A percentile compares a stretch with the other conserved stretches of the same genome.
phyloP scores from a whole-genome alignment of 2,888 invertebrate genomes.

The Trissonchulus sp. region DNA sequence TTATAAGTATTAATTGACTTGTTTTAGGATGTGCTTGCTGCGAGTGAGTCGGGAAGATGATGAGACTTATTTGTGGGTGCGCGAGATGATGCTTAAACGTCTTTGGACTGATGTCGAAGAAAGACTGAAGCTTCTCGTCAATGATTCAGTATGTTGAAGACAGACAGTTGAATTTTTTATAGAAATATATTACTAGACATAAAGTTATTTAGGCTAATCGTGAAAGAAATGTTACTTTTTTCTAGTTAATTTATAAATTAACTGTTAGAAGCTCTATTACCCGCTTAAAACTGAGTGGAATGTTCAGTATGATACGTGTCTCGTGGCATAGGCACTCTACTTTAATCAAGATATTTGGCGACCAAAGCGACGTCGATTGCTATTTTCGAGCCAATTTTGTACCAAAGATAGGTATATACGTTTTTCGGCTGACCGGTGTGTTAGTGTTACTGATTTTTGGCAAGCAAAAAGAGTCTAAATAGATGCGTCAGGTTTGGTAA shows the following conservation, averaged over 20 bases:
- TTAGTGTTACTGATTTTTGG: too few species aligned
- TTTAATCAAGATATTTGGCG: too few species aligned
- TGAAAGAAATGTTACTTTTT: neutral
- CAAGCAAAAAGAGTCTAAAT: neutral
- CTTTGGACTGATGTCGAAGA: constrained; percentile 17
- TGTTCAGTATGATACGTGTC: too few species aligned
- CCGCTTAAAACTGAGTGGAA: neutral
- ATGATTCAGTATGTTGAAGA: neutral
- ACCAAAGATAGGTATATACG: too few species aligned
- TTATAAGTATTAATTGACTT: neutral
- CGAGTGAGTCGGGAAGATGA: constrained; percentile 12
- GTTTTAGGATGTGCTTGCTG: constrained; percentile 22
- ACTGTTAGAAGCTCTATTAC: neutral
- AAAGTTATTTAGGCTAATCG: neutral
- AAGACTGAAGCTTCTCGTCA: neutral
- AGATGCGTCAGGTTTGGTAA: neutral
- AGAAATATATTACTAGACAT: neutral
- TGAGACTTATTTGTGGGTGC: neutral
- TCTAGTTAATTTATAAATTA: neutral
- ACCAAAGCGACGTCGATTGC: too few species aligned
- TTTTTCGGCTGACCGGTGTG: too few species aligned
- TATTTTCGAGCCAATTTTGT: too few species aligned
- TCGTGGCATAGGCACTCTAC: too few species aligned
- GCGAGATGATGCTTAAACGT: neutral
- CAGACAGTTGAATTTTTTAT: neutral